Percentiles rank a stretch among this genome's conserved stretches.
These are phyloP conservation scores for Gadopsis marmoratus DNA, from an alignment of 2,797 vertebrate genomes.

Conservation along the genomic window DNA sequence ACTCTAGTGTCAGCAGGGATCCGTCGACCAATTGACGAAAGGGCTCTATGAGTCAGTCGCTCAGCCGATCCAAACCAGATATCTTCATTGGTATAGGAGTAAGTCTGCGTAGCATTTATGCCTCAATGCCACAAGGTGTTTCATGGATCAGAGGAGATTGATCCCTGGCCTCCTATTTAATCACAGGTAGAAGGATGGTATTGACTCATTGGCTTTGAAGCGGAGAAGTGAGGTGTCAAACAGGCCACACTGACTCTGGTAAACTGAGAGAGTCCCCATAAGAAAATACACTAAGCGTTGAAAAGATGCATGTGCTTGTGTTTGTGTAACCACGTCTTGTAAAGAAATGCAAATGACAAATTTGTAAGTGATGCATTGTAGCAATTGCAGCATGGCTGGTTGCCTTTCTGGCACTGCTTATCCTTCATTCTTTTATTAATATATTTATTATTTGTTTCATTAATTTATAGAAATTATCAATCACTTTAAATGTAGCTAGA, in stretches of 20 bases:
- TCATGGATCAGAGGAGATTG: slow-evolving; percentile 39
- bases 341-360: slow-evolving; percentile 52
- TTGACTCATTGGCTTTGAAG: slow-evolving; percentile 51
- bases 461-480: slow-evolving; percentile 73
- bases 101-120: slow-evolving; percentile 2
- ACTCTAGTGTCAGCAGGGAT: background rate
- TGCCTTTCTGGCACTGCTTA: slow-evolving; percentile 60
- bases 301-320: slow-evolving; percentile 26
- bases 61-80: slow-evolving; percentile 35
- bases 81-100: slow-evolving; percentile 15
- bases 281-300: slow-evolving; percentile 11
- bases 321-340: slow-evolving; percentile 25
- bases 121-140: slow-evolving; percentile 16
- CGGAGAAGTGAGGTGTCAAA: slow-evolving; percentile 46
- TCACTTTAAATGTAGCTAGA: slow-evolving; percentile 66
- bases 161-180: slow-evolving; percentile 37
- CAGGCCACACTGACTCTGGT: background rate
- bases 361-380: slow-evolving; percentile 73
- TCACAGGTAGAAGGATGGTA: slow-evolving; percentile 46
- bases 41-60: slow-evolving; percentile 19
- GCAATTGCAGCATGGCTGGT: slow-evolving; percentile 51
- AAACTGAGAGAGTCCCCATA: slow-evolving; percentile 13
- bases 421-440: slow-evolving; percentile 71
- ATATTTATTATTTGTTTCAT: slow-evolving; percentile 78
- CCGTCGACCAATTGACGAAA: slow-evolving; percentile 1